Percentiles rank a stretch among this genome's conserved stretches.
These are phyloP conservation scores for Ypsolopha sequella DNA, from an alignment of 2,888 invertebrate species.

Conservation along the genomic window DNA sequence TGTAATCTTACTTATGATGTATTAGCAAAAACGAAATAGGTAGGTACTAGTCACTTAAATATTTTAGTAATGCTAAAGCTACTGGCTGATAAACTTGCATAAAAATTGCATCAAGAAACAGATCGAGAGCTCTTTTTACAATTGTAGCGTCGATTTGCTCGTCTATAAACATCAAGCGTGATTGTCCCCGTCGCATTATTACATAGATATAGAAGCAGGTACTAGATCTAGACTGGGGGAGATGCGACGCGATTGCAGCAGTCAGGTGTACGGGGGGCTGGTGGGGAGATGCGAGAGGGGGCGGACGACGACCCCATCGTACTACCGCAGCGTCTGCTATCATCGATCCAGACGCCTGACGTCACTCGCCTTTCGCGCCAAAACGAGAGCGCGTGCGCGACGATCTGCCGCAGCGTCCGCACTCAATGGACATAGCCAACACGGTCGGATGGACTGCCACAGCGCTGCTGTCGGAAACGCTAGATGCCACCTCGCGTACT, in stretches of 20 bases:
- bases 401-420: conserved; percentile 40
- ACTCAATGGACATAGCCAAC: conserved; percentile 49
- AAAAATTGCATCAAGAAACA: conserved; percentile 2
- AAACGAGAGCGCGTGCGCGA: conserved; percentile 65
- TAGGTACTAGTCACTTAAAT: too few species aligned
- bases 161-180: conserved; percentile 1
- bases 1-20: too few species aligned
- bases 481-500: neutral
- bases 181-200: conserved; percentile 1
- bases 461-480: neutral
- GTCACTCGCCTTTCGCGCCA: conserved; percentile 70
- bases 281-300: conserved; percentile 35
- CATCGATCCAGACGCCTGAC: conserved; percentile 71
- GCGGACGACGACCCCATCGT: conserved; percentile 64
- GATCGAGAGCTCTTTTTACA: conserved; percentile 1
- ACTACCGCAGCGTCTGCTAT: conserved; percentile 71
- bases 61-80: too few species aligned
- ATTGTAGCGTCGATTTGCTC: neutral
- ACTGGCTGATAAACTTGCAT: neutral
- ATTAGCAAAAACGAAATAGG: too few species aligned
- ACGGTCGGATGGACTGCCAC: conserved; percentile 9
- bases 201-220: neutral
- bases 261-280: conserved; percentile 48
- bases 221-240: conserved; percentile 28
- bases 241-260: conserved; percentile 61